Conservation (phyloP, 2,888 invertebrate species). For the Netelia fuscicornis region DNA sequence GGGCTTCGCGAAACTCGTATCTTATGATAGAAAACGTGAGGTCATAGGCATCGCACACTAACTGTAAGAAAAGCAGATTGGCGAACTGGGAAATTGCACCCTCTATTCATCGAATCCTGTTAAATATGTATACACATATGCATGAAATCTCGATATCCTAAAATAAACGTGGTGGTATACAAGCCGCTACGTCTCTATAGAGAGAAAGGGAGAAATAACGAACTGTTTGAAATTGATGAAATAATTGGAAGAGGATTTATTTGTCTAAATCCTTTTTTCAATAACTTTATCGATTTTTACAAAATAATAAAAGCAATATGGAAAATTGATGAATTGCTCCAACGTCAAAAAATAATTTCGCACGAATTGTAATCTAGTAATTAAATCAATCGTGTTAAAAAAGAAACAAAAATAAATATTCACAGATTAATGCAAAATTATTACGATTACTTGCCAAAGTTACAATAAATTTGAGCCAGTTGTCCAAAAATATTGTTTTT, state of each 20-base stretch:
- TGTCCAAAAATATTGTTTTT: too few relatives aligned
- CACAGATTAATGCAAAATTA: too few relatives aligned
- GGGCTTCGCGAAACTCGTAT: constrained; percentile 12
- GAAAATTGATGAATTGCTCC: too few relatives aligned
- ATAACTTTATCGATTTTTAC: too few relatives aligned
- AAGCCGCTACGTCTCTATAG: neutral
- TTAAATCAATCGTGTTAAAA: too few relatives aligned
- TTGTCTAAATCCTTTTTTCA: neutral
- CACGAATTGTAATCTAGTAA: too few relatives aligned
- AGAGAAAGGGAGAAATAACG: neutral
- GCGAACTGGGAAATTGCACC: constrained; percentile 5
- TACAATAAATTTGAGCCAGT: too few relatives aligned
- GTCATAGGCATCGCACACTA: constrained; percentile 19
- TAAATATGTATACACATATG: constrained; percentile 28
- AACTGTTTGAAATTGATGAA: neutral
- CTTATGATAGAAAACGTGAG: constrained; percentile 24
- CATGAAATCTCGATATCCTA: neutral
- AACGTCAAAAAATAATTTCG: too few relatives aligned
- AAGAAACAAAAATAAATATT: too few relatives aligned
- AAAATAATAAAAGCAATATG: too few relatives aligned
- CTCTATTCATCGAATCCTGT: constrained; percentile 9
- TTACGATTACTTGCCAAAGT: too few relatives aligned
- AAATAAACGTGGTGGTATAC: constrained; percentile 2
- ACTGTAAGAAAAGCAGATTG: neutral
- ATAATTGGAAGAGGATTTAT: neutral